phyloP scores from a whole-genome alignment of 2,113 vertebrate genomes.

The Cynopterus brachyotis region DNA sequence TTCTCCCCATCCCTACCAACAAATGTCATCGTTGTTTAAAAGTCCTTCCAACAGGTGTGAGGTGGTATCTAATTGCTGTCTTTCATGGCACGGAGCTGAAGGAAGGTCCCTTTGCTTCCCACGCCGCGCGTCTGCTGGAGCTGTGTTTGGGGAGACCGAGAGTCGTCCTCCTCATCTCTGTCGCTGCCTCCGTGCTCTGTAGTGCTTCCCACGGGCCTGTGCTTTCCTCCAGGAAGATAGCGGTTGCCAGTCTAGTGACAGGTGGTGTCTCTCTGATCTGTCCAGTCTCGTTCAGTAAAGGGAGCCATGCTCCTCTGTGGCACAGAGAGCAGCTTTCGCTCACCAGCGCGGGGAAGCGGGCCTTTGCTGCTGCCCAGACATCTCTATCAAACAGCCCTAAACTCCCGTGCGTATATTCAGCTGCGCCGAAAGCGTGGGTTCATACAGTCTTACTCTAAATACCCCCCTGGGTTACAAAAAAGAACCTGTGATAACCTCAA shows the following conservation, averaged over 20 bases:
- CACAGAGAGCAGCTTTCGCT: background rate
- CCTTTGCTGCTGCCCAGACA: background rate
- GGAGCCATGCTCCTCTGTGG: background rate
- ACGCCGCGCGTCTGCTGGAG: rapidly evolving
- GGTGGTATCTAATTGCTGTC: background rate
- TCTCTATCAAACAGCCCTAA: background rate
- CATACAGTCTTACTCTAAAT: background rate
- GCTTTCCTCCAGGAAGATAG: background rate
- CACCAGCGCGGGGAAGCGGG: background rate
- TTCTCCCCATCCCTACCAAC: background rate
- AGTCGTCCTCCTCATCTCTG: background rate
- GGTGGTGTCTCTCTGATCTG: background rate
- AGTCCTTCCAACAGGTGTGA: background rate
- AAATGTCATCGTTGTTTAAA: background rate
- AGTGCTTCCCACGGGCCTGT: rapidly evolving
- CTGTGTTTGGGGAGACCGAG: background rate
- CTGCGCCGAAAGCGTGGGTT: background rate
- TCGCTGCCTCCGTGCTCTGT: background rate
- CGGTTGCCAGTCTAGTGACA: background rate
- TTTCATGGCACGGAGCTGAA: background rate
- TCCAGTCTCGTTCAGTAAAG: background rate
- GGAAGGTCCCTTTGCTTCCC: background rate
- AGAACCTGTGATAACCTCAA: background rate
- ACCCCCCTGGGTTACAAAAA: background rate
- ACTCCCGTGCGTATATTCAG: background rate